Evolutionary conservation across 2,113 vertebrate genomes (phyloP).

Genomic region (Meleagris gallopavo): DNA sequence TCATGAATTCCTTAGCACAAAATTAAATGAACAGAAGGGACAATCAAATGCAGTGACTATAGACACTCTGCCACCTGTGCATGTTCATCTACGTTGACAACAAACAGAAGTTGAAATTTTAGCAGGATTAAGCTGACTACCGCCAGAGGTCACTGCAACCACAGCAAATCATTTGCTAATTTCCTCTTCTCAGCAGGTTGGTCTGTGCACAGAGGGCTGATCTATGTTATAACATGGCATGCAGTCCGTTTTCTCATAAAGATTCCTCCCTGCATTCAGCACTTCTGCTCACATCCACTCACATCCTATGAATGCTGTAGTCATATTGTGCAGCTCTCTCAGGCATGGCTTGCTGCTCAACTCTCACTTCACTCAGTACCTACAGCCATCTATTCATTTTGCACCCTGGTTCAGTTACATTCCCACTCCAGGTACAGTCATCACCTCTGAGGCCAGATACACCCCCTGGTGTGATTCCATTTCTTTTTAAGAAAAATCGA

Average conservation of each 20-base stretch:
- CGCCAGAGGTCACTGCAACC: slow-evolving; percentile 54
- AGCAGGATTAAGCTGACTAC: background rate
- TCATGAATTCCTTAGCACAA: background rate
- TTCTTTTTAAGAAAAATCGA: background rate
- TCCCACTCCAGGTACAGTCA: background rate
- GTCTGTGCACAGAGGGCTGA: background rate
- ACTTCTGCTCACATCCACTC: background rate
- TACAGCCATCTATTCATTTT: background rate
- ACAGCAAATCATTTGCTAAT: background rate
- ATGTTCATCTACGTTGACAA: accelerated
- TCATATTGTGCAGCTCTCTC: accelerated
- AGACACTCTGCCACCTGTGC: background rate
- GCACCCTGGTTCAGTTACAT: background rate
- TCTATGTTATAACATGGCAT: accelerated
- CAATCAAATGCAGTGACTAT: background rate
- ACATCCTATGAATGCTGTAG: accelerated
- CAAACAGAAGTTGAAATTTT: background rate
- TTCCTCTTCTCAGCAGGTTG: background rate
- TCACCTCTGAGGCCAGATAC: background rate
- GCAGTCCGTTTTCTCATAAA: accelerated
- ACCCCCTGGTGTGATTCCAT: background rate
- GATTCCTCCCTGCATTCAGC: background rate
- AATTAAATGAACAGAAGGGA: background rate
- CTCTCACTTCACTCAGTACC: background rate
- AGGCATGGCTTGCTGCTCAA: background rate